Percentiles rank a stretch among this genome's conserved stretches.
Conservation (phyloP, 2,888 invertebrate species). For the Nemurella pictetii region DNA sequence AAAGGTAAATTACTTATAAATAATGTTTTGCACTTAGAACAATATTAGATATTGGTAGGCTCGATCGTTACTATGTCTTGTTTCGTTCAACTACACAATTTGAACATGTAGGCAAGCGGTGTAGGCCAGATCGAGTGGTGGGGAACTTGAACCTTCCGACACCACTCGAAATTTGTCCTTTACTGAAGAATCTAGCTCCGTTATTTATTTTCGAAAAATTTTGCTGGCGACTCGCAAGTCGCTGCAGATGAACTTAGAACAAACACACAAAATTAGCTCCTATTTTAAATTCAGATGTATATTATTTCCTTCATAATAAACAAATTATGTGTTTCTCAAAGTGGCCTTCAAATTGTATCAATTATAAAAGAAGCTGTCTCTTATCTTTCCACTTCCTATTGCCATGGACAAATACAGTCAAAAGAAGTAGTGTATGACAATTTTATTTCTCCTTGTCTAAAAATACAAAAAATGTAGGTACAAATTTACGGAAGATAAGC, state of each 20-base stretch:
- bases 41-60: slow-evolving; percentile 26
- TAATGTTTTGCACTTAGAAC: slow-evolving; percentile 26
- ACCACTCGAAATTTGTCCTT: neutral
- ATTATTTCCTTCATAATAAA: slow-evolving; percentile 29
- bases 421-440: no score
- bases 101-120: neutral
- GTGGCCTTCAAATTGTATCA: neutral
- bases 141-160: neutral
- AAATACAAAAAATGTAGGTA: no score
- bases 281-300: slow-evolving; percentile 16
- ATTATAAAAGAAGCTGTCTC: no score
- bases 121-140: neutral
- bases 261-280: neutral
- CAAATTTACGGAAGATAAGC: no score
- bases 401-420: no score
- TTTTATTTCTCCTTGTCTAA: neutral
- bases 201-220: neutral
- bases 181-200: neutral
- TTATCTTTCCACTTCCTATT: no score
- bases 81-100: neutral
- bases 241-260: neutral
- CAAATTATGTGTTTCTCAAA: slow-evolving; percentile 27
- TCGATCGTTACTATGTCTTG: neutral
- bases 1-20: slow-evolving; percentile 20
- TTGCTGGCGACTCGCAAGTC: neutral